phyloP scores from a whole-genome alignment of 2,797 vertebrate genomes.

The Myotis myotis region DNA sequence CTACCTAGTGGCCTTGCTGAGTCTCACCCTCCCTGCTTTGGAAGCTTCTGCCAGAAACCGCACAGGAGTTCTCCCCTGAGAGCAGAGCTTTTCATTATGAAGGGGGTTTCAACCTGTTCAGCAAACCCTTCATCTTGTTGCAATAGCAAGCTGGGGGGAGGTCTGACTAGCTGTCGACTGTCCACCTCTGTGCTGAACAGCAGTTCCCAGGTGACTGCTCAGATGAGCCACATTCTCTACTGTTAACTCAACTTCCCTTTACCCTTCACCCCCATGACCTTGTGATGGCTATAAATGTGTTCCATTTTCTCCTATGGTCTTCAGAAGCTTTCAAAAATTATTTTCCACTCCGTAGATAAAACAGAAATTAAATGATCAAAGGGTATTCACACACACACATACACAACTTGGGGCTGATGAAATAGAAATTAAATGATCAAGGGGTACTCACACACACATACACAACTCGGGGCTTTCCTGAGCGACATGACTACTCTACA shows the following conservation, averaged over 20 bases:
- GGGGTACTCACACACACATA: neutral
- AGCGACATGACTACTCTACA: neutral
- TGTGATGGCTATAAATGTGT: neutral
- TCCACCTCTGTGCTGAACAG: neutral
- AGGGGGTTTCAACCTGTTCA: neutral
- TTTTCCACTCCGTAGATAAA: neutral
- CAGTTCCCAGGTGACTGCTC: neutral
- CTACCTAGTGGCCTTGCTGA: neutral
- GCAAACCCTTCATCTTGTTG: neutral
- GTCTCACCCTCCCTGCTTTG: neutral
- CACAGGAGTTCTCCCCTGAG: neutral
- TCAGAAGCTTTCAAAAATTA: neutral
- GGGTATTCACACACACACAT: neutral
- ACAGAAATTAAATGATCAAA: neutral
- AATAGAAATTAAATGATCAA: neutral
- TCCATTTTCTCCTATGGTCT: neutral
- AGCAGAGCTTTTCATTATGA: neutral
- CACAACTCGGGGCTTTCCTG: neutral
- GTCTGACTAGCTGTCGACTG: neutral
- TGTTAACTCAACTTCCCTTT: neutral
- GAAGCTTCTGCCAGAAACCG: neutral
- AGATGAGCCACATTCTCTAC: neutral
- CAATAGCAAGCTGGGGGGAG: neutral
- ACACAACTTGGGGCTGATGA: too few species aligned
- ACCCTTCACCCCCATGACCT: neutral